Evolutionary conservation across 2,113 vertebrate genomes (phyloP).

Genomic region (Phyllostomus discolor): DNA sequence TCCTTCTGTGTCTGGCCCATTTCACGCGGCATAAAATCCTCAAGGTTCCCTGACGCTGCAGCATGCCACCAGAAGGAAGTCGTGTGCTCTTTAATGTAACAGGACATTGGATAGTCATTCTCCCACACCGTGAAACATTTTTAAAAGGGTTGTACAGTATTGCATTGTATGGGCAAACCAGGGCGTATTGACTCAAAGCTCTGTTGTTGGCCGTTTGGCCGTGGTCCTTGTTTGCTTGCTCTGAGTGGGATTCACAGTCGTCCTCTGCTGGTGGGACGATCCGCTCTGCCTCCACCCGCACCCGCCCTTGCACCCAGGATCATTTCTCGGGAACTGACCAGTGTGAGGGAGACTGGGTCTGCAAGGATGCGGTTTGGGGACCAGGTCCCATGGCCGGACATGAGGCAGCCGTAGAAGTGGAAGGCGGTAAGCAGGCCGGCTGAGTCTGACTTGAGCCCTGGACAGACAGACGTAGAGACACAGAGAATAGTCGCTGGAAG

Average conservation of each 20-base stretch:
- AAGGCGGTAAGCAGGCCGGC: neutral
- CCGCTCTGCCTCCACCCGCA: no score
- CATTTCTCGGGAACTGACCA: neutral
- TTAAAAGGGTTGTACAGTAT: no score
- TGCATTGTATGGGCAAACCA: rapidly evolving
- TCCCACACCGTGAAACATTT: neutral
- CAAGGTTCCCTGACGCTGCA: neutral
- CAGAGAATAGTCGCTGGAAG: neutral
- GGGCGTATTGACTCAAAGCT: neutral
- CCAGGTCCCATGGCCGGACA: neutral
- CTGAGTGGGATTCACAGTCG: neutral
- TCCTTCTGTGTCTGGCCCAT: neutral
- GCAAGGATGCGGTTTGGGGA: neutral
- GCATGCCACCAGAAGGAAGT: neutral
- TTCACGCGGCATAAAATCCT: neutral
- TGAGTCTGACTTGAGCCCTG: neutral
- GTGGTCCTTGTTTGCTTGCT: neutral
- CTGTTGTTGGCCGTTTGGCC: neutral
- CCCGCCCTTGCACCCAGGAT: rapidly evolving
- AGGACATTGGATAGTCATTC: neutral
- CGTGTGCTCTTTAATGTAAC: neutral
- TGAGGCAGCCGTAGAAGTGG: neutral
- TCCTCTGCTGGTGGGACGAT: neutral
- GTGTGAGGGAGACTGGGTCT: neutral
- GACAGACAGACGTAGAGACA: neutral